Conservation (phyloP, 1,140 invertebrate species). For the Leptonema lineaticorne region DNA sequence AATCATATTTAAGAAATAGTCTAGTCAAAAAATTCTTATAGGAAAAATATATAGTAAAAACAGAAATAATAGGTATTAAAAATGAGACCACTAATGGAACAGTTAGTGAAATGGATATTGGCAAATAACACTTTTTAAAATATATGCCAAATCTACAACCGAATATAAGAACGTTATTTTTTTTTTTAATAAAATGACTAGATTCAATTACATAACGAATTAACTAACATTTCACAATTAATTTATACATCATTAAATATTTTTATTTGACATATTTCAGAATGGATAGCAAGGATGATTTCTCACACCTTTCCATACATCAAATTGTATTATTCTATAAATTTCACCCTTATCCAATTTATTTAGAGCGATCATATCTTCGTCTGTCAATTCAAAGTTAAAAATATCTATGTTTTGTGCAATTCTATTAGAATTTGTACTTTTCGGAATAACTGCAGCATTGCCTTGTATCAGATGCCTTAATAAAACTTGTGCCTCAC, state of each 20-base stretch:
- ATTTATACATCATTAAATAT: neutral
- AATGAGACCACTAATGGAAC: no score
- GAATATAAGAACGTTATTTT: no score
- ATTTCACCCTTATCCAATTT: slow-evolving; percentile 65
- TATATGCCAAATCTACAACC: no score
- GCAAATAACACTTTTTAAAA: no score
- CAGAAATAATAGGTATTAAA: no score
- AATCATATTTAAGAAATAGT: no score
- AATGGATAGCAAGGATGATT: slow-evolving; percentile 67
- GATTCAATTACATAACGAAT: no score
- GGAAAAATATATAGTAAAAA: no score
- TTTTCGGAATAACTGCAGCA: slow-evolving; percentile 62
- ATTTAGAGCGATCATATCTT: slow-evolving; percentile 59
- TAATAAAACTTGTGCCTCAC: slow-evolving; percentile 61
- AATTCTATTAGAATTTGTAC: slow-evolving; percentile 53
- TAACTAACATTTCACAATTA: no score
- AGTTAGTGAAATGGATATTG: no score
- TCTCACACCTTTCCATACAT: slow-evolving; percentile 60
- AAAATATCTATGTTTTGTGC: slow-evolving; percentile 63
- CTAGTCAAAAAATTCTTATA: no score
- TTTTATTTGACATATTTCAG: neutral
- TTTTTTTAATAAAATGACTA: no score
- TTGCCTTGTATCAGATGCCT: slow-evolving; percentile 56
- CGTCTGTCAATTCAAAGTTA: slow-evolving; percentile 59
- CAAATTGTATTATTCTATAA: slow-evolving; percentile 67